phyloP scores from a whole-genome alignment of 2,888 invertebrate species.

The Pinctada fucata region DNA sequence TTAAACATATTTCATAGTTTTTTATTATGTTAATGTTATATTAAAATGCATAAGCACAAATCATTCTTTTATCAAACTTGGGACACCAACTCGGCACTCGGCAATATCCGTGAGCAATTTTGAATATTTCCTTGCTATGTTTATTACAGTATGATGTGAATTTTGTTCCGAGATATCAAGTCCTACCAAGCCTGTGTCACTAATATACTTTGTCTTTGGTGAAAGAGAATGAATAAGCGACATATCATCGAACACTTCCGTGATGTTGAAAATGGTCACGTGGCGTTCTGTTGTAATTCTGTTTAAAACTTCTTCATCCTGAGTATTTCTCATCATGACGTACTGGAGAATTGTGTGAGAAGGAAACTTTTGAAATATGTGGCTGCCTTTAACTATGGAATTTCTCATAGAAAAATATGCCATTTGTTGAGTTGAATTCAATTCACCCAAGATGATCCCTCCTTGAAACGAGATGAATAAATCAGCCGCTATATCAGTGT shows the following conservation, averaged over 20 bases:
- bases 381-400: neutral
- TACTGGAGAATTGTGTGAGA: conserved; percentile 13
- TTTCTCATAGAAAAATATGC: neutral
- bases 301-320: neutral
- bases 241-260: neutral
- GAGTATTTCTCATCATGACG: conserved; percentile 12
- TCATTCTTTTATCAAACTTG: too few relatives aligned
- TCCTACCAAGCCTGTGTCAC: too few relatives aligned
- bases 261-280: conserved; percentile 22
- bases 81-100: too few relatives aligned
- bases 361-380: conserved; percentile 12
- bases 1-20: too few relatives aligned
- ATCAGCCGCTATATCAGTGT: neutral
- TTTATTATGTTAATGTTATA: too few relatives aligned
- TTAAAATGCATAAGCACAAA: too few relatives aligned
- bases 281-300: conserved; percentile 10
- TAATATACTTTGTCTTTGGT: too few relatives aligned
- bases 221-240: too few relatives aligned
- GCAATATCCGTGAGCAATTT: too few relatives aligned
- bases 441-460: neutral
- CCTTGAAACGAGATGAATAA: conserved; percentile 3
- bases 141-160: too few relatives aligned
- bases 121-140: too few relatives aligned
- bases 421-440: neutral
- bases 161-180: too few relatives aligned